A percentile compares a stretch with the other conserved stretches of the same genome.
Conservation (phyloP, 2,113 vertebrate species). For the Anguilla japonica region DNA sequence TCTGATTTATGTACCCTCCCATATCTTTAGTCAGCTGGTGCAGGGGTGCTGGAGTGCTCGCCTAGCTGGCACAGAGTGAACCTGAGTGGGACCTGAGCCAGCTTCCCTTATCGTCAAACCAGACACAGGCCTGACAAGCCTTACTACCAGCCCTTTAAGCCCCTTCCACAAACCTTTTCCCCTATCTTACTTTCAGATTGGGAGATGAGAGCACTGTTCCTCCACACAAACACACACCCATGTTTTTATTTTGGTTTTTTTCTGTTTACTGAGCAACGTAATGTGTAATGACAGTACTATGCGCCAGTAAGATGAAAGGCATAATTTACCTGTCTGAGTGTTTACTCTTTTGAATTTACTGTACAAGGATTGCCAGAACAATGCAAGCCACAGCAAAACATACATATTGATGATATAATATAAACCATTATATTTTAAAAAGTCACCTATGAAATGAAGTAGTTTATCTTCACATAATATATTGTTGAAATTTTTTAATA, state of each 20-base stretch:
- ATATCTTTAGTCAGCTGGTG: conserved; percentile 60
- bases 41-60: background rate
- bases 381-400: background rate
- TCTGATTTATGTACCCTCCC: conserved; percentile 72
- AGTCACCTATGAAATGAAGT: too few relatives aligned
- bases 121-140: conserved; percentile 63
- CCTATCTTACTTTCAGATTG: conserved; percentile 52
- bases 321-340: background rate
- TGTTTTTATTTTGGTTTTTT: background rate
- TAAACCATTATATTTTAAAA: too few relatives aligned
- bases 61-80: background rate
- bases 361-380: background rate
- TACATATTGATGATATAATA: too few relatives aligned
- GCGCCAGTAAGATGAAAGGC: background rate
- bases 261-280: background rate
- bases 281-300: background rate
- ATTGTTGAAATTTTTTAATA: too few relatives aligned
- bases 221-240: background rate
- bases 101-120: conserved; percentile 66
- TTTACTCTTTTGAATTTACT: background rate
- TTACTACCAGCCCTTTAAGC: conserved; percentile 59
- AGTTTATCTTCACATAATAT: too few relatives aligned
- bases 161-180: conserved; percentile 52
- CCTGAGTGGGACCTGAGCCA: conserved; percentile 24
- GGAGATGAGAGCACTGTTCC: background rate